Percentiles rank a stretch among this genome's conserved stretches.
Evolutionary conservation across 2,113 vertebrate genomes (phyloP).

Genomic region (Chinchilla lanigera): DNA sequence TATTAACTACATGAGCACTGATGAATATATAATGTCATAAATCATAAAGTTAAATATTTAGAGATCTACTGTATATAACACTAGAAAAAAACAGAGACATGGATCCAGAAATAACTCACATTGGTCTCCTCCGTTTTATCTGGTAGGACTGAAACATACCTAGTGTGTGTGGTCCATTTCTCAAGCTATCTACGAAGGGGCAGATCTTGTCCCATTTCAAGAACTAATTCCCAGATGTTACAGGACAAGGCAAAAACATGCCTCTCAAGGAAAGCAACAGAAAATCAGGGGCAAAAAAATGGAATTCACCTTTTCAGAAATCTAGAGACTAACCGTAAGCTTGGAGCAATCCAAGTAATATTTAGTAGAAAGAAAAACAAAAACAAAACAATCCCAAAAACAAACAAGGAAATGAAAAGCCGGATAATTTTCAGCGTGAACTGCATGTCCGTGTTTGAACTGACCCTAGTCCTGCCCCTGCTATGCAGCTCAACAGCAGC

Average conservation of each 20-base stretch:
- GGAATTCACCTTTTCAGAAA: not conserved
- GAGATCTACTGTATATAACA: not conserved
- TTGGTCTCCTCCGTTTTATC: not conserved
- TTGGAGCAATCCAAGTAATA: not conserved
- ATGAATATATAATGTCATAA: not conserved
- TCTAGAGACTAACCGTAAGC: not conserved
- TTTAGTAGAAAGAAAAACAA: not conserved
- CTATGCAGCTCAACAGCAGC: not conserved
- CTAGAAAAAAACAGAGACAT: not conserved
- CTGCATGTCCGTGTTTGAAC: not conserved
- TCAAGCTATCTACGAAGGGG: not conserved
- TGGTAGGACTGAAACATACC: not conserved
- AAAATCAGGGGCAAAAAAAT: not conserved
- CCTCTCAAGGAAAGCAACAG: not conserved
- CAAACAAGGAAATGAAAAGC: not conserved
- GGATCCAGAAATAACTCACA: not conserved
- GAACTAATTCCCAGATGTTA: not conserved
- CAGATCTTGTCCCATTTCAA: not conserved
- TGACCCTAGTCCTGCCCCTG: not conserved
- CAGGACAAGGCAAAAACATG: not conserved
- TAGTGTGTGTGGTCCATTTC: not conserved
- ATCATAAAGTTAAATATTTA: constrained; percentile 4
- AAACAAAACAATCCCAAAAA: not conserved
- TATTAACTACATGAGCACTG: not conserved
- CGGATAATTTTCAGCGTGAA: not conserved